Evolutionary conservation across 2,888 invertebrate species (phyloP).

Genomic region (Conistra vaccinii): DNA sequence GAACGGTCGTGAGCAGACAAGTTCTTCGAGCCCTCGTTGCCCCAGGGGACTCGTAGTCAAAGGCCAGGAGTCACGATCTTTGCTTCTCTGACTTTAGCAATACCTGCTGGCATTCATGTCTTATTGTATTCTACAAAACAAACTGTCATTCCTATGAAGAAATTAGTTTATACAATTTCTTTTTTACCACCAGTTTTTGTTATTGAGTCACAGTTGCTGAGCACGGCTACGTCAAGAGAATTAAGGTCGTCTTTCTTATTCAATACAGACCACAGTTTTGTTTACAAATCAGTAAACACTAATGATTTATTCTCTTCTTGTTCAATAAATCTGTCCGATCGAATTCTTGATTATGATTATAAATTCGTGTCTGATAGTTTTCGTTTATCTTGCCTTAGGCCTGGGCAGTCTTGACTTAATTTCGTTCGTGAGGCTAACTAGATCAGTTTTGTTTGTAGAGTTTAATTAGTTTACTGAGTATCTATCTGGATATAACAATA

Average conservation of each 20-base stretch:
- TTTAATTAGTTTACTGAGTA: constrained; percentile 8
- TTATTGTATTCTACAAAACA: constrained; percentile 59
- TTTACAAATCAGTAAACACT: constrained; percentile 59
- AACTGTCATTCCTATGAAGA: constrained; percentile 53
- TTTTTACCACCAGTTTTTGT: constrained; percentile 57
- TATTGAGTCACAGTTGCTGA: constrained; percentile 58
- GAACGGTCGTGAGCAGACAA: constrained; percentile 73
- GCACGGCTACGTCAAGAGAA: constrained; percentile 55
- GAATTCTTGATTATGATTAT: constrained; percentile 39
- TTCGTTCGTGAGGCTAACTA: constrained; percentile 19
- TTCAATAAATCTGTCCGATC: constrained; percentile 46
- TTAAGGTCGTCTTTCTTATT: constrained; percentile 63
- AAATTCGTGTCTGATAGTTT: constrained; percentile 25
- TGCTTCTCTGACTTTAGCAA: constrained; percentile 72
- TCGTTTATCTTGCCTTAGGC: constrained; percentile 27
- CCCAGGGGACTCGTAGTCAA: constrained; percentile 75
- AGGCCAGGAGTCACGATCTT: constrained; percentile 80
- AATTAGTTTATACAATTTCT: constrained; percentile 60
- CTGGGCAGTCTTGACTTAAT: constrained; percentile 2
- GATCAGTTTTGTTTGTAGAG: constrained; percentile 18
- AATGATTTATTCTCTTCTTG: constrained; percentile 56
- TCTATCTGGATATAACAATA: constrained; percentile 30
- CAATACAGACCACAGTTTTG: constrained; percentile 52
- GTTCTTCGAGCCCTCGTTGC: constrained; percentile 73
- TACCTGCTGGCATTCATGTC: constrained; percentile 68